Percentiles rank a stretch among this genome's conserved stretches.
phyloP scores from a whole-genome alignment of 2,113 vertebrate genomes.

The Pitta sordida region DNA sequence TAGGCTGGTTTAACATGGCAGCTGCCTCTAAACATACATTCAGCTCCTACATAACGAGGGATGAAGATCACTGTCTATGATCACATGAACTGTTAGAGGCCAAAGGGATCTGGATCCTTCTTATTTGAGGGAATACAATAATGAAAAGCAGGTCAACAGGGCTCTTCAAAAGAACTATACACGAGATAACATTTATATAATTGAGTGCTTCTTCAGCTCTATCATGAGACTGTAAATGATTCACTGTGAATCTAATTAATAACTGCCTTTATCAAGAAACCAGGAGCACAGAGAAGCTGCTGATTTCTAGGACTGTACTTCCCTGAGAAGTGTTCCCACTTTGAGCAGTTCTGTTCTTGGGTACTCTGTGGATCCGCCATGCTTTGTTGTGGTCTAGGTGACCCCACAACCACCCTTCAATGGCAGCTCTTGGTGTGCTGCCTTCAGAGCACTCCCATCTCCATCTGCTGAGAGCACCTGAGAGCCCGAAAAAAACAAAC shows the following conservation, averaged over 20 bases:
- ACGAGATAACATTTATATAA: neutral
- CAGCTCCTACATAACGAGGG: neutral
- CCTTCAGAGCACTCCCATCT: neutral
- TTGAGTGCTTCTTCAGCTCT: neutral
- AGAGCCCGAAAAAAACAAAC: neutral
- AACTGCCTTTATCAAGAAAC: neutral
- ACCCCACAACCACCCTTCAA: fast-evolving
- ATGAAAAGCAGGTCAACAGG: neutral
- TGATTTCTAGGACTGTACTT: neutral
- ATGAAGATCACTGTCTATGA: neutral
- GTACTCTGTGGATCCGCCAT: neutral
- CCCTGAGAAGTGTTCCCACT: neutral
- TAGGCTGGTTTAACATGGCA: neutral
- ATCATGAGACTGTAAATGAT: neutral
- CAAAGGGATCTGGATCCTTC: neutral
- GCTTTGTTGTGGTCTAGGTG: neutral
- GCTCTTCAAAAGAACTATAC: neutral
- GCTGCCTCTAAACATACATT: neutral
- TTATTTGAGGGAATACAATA: neutral
- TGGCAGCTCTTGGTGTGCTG: neutral
- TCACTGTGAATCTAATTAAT: neutral
- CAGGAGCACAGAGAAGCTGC: neutral
- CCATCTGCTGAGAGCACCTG: constrained; percentile 33
- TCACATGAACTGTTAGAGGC: neutral
- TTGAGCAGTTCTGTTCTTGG: neutral